phyloP scores from a whole-genome alignment of 2,113 vertebrate species.

The Rissa tridactyla region DNA sequence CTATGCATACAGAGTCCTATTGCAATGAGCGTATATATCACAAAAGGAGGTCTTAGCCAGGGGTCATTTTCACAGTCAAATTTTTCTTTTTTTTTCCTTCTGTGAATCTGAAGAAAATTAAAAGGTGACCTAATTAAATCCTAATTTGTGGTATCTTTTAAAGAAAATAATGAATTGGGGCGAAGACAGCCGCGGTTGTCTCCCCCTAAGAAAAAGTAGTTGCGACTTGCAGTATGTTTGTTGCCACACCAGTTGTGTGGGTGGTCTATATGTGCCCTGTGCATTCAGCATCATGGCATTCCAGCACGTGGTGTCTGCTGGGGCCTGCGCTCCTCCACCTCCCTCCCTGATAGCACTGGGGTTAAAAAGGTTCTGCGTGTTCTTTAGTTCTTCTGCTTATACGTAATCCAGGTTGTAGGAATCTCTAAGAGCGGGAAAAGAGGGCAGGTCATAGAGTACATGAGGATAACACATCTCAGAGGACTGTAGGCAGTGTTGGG shows the following conservation, averaged over 20 bases:
- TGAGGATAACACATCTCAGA: background rate
- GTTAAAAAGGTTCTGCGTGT: background rate
- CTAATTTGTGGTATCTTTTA: background rate
- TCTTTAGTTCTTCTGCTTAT: background rate
- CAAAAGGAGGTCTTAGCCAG: background rate
- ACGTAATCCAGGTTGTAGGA: background rate
- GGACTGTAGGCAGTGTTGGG: background rate
- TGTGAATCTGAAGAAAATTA: background rate
- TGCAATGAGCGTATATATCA: background rate
- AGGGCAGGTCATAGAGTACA: background rate
- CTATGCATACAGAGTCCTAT: background rate
- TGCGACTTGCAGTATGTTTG: background rate
- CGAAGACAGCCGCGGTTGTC: background rate
- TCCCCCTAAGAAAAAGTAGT: background rate
- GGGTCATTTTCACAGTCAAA: background rate
- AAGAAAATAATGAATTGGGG: background rate
- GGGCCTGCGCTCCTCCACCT: background rate
- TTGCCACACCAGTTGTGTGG: too few species aligned
- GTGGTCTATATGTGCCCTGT: accelerated
- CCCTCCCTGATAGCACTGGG: background rate
- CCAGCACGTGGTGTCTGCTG: background rate
- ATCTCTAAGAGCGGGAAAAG: background rate
- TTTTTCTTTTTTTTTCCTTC: background rate
- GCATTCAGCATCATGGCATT: background rate
- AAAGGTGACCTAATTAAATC: background rate